A percentile compares a stretch with the other conserved stretches of the same genome.
phyloP scores from a whole-genome alignment of 2,113 vertebrate species.

The Emberiza fucata region DNA sequence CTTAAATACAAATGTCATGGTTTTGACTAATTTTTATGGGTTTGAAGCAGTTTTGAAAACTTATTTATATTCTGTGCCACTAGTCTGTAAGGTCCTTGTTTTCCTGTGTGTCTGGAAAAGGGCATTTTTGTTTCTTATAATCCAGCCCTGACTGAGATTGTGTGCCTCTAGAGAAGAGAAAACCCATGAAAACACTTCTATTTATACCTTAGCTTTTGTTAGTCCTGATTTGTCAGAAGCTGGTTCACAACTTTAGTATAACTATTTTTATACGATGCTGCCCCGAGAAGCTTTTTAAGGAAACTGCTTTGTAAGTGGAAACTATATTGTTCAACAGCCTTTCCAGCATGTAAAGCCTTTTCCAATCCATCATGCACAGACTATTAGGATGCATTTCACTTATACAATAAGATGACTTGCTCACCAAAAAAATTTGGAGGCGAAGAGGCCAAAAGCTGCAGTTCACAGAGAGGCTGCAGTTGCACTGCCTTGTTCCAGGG shows the following conservation, averaged over 20 bases:
- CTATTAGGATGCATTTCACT: conserved; percentile 52
- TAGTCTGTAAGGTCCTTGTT: conserved; percentile 16
- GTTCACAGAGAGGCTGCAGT: not conserved
- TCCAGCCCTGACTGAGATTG: conserved; percentile 33
- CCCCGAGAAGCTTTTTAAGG: conserved; percentile 64
- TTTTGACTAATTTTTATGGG: not conserved
- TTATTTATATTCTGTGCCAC: conserved; percentile 17
- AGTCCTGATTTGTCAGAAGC: conserved; percentile 62
- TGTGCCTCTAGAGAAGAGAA: conserved; percentile 33
- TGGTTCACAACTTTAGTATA: conserved; percentile 64
- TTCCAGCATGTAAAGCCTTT: conserved; percentile 60
- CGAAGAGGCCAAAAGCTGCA: conserved; percentile 18
- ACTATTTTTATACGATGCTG: conserved; percentile 68
- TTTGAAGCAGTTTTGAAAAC: not conserved
- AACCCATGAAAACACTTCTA: conserved; percentile 48
- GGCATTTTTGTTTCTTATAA: conserved; percentile 47
- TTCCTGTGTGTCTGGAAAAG: conserved; percentile 51
- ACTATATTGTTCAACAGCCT: conserved; percentile 54
- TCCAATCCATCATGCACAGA: conserved; percentile 34
- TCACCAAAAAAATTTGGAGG: conserved; percentile 46
- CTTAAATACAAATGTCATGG: not conserved
- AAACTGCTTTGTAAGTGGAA: conserved; percentile 73
- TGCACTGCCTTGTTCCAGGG: not conserved
- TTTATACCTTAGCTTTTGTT: conserved; percentile 69
- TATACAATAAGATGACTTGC: conserved; percentile 40